These are phyloP conservation scores for Pipa parva DNA, from an alignment of 2,113 vertebrate genomes.

Conservation along the genomic window DNA sequence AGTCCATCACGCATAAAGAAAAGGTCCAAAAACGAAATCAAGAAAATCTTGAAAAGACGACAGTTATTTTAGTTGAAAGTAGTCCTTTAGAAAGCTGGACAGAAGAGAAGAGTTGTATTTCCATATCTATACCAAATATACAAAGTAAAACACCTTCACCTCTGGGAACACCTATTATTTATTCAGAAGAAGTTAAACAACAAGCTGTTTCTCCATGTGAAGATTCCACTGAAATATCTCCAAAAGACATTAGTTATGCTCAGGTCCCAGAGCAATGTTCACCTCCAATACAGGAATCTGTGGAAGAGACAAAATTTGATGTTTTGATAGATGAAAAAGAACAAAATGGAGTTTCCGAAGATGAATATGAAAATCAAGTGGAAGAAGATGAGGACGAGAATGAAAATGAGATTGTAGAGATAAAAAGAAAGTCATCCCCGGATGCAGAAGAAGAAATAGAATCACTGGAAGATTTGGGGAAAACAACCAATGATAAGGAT, in stretches of 20 bases:
- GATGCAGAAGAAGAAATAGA: constrained; percentile 42
- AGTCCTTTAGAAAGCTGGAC: constrained; percentile 31
- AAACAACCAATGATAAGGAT: neutral
- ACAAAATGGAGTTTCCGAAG: constrained; percentile 29
- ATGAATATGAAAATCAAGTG: neutral
- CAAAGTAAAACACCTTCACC: constrained; percentile 36
- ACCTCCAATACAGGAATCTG: constrained; percentile 27
- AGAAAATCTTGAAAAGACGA: constrained; percentile 70
- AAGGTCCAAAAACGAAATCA: constrained; percentile 74
- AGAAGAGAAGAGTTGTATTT: constrained; percentile 42
- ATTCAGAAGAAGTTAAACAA: constrained; percentile 1
- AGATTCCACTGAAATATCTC: neutral
- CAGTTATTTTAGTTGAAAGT: constrained; percentile 38
- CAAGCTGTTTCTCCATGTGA: neutral
- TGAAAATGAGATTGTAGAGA: constrained; percentile 23
- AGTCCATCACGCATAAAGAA: constrained; percentile 58
- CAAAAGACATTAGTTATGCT: neutral
- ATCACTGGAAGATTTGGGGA: constrained; percentile 15
- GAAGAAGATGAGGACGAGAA: constrained; percentile 16
- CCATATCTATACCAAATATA: constrained; percentile 13
- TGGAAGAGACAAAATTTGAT: constrained; percentile 11
- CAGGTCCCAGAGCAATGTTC: constrained; percentile 3
- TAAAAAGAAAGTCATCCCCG: constrained; percentile 11
- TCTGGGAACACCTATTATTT: constrained; percentile 22
- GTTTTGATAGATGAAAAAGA: constrained; percentile 14